Base-by-base conservation (phyloP, 23 tunicate species). In the Oikopleura dioica region DNA sequence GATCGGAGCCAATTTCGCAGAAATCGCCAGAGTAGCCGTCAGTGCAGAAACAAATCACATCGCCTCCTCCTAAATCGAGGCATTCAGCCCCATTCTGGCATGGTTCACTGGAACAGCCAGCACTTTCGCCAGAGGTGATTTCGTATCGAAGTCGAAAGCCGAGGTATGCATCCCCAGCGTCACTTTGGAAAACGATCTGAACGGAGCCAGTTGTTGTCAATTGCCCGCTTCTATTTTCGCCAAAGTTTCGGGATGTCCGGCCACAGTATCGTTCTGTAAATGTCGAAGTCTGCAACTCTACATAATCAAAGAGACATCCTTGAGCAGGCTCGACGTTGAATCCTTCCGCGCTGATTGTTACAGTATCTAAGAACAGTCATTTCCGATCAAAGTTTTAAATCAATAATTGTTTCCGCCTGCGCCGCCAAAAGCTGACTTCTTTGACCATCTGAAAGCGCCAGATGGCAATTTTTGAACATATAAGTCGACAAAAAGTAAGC, bases 51-150 rank as follows among this genome's bases (percentile, higher is more conserved):
- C 97, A 91, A 28, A 33, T 37, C 4, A 85, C 59, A 1, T 82
- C 82, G 5, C 78, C 79, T 1, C 76, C 92, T 36, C 82, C 97
- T 34, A 91, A 38, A 44, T 84, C 87, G 0, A 77, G 38, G 68
- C 97, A 91, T n/a, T 81, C 86, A 0, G 78, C 92, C 1, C 76
- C 94, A 63, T 91, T 82, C 50, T 77, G 79, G 50, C 97, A 91
- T 9, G 97, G 97, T 9, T 85, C 81, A 44, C 16, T 44, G 9
- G 55, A 9, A 44, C 55, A 44, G 9, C 55, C 55, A 44, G 16
- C 55, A 44, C 16, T 44, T 44, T 16, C 55, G 16, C 16, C 55
- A 44, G 9, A 9, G 9, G 16, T 16, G 16, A 44, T 44, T 44
- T 44, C 55, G 16, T 44, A 44, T 9, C 55, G 16, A 9, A 9